These are phyloP conservation scores for Acanthaster planci DNA, from an alignment of 35 echinoderm and acorn worm species.

Conservation along the genomic window DNA sequence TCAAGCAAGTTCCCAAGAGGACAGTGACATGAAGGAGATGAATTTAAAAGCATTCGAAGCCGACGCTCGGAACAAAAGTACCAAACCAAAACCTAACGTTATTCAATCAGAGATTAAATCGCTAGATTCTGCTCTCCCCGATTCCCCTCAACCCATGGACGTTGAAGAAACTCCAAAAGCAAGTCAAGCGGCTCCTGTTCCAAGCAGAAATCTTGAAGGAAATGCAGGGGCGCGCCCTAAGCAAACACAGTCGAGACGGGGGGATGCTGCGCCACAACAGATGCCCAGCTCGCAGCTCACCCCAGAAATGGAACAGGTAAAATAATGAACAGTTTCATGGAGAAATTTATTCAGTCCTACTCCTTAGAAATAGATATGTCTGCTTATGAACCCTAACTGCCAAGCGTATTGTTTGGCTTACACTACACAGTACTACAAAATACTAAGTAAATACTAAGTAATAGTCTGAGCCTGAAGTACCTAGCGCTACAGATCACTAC, in stretches of 20 bases:
- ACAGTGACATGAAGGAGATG: conserved; percentile 3
- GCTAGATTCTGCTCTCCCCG: no score
- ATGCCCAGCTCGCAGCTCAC: neutral
- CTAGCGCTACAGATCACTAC: no score
- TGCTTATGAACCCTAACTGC: no score
- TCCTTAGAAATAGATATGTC: no score
- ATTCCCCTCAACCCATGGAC: conserved; percentile 35
- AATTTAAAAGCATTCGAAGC: neutral
- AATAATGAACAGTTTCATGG: neutral
- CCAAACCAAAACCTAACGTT: neutral
- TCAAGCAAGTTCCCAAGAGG: neutral
- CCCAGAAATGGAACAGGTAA: conserved; percentile 33
- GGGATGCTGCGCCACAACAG: neutral
- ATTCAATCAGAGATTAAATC: neutral
- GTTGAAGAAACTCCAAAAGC: conserved; percentile 3
- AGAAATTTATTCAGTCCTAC: no score
- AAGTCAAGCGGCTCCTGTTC: neutral
- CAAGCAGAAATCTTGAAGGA: neutral
- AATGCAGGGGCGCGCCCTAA: neutral
- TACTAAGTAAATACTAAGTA: no score
- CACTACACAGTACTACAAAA: no score
- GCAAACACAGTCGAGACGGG: neutral
- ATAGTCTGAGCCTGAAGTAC: no score
- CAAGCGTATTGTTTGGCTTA: no score
- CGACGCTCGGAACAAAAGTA: neutral